Evolutionary conservation across 1,140 invertebrate species (phyloP), one percentile per base, ranked within the genome.

Genomic region (Drosophila virilis): DNA sequence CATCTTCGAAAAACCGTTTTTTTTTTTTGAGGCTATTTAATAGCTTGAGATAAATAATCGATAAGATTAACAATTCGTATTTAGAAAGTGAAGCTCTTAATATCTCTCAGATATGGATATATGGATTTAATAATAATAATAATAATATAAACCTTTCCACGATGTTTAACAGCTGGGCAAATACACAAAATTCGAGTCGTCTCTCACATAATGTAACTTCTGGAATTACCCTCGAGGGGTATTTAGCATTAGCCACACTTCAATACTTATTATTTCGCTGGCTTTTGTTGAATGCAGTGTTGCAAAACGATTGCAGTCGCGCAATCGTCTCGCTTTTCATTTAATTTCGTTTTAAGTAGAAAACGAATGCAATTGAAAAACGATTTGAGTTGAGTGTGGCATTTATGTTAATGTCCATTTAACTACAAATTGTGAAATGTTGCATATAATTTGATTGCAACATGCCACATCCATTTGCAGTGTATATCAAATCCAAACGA

Each of bases 401-500:
- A 42, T 61, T 80, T 80, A 61, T 45, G 50, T 38, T 37, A 66
- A 59, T 83, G 37, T 77, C 33, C 42, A 61, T 65, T 62, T 64
- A 55, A 74, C 8, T 8, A 33, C 35, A 38, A 73, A 45, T 72
- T 42, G 55, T 68, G 54, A 65, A 76, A 72, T 55, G 38, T 35
- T 45, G 42, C 37, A 10, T 74, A 60, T 77, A 77, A 78, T 78
- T 61, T 43, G 75, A 65, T 75, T 78, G 61, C 75, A 70, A 64
- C 66, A 55, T 48, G 33, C 57, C 32, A 38, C 22, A 28, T 28
- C 22, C 22, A 28, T 28, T 28, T 28, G 22, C 40, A 32, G 15
- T 9, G 45, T 28, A 28, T 28, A 28, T 28, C 22, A 33, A 42
- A n/a, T 61, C 37, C 50, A n/a, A 65, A 51, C 1, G 40, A 9